phyloP scores from a whole-genome alignment of 2,113 vertebrate genomes.

The Zosterops borbonicus region DNA sequence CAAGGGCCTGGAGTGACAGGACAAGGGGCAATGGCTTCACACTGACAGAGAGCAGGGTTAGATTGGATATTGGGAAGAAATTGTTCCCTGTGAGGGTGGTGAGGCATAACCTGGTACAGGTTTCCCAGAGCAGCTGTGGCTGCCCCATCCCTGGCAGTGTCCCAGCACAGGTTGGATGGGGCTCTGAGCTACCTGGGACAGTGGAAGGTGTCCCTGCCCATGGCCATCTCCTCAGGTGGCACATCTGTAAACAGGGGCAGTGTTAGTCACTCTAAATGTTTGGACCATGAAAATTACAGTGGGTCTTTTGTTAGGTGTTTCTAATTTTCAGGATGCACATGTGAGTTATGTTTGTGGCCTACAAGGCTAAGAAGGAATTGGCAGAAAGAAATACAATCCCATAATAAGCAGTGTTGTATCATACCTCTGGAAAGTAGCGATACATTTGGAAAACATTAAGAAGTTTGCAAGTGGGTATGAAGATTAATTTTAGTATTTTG shows the following conservation, averaged over 20 bases:
- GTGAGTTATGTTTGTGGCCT: neutral
- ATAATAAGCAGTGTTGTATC: neutral
- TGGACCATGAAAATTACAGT: neutral
- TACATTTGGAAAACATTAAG: neutral
- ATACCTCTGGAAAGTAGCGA: neutral
- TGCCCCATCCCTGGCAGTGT: neutral
- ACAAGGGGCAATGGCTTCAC: neutral
- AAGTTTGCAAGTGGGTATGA: neutral
- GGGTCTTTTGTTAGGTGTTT: neutral
- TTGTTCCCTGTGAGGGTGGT: fast-evolving
- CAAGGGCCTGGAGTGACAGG: neutral
- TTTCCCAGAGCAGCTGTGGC: neutral
- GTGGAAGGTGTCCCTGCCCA: neutral
- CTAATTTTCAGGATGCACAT: neutral
- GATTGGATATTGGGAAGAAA: neutral
- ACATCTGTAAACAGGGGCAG: neutral
- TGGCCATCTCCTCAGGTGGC: neutral
- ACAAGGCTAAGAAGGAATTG: neutral
- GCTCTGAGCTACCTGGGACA: fast-evolving
- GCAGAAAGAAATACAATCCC: neutral
- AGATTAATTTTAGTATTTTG: neutral
- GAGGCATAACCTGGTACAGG: neutral
- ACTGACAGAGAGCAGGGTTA: neutral
- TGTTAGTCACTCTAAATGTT: neutral
- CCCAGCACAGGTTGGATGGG: fast-evolving